These are phyloP conservation scores for Gastrophryne carolinensis DNA, from an alignment of 2,797 vertebrate genomes.

Conservation along the genomic window DNA sequence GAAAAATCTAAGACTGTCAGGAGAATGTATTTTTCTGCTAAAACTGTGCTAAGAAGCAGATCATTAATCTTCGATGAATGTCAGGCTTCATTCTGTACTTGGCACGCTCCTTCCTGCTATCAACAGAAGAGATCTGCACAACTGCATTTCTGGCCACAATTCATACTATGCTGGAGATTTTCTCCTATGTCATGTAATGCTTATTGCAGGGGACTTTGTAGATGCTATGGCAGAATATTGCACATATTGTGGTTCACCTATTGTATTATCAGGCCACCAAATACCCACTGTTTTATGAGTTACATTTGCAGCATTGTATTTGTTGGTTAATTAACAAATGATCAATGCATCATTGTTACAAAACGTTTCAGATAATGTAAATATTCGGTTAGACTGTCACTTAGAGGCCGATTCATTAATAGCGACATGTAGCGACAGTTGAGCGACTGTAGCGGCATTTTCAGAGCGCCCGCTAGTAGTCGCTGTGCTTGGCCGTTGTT, in stretches of 20 bases:
- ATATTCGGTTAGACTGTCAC: no score
- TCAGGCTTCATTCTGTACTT: constrained; percentile 8
- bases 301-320: no score
- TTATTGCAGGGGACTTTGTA: not conserved
- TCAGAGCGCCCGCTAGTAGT: no score
- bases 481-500: no score
- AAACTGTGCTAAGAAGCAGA: constrained; percentile 23
- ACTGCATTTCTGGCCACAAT: not conserved
- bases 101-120: not conserved
- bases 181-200: not conserved
- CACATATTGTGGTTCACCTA: not conserved
- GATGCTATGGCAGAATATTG: not conserved
- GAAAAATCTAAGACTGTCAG: not conserved
- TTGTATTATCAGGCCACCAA: no score
- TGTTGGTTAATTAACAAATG: no score
- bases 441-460: no score
- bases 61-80: constrained; percentile 6
- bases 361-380: no score
- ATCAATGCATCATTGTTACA: no score
- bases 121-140: not conserved
- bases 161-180: not conserved
- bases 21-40: not conserved
- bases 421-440: no score
- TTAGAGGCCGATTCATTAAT: no score
- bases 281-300: no score